Base-by-base conservation (phyloP, 2,888 invertebrate genomes). In the Lymantria monacha region DNA sequence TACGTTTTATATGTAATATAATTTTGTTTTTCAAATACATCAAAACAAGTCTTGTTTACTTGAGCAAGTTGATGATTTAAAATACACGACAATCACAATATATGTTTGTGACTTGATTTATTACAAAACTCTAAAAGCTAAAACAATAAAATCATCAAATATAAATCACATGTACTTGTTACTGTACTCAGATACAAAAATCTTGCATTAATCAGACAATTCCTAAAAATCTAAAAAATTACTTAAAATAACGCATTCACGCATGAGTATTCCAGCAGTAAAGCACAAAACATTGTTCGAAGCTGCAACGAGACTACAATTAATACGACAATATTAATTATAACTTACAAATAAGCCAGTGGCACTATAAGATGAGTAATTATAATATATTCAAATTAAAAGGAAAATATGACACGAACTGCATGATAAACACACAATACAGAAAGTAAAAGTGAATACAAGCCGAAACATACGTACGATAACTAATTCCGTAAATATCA, bases 191-290 rank as follows among this genome's bases (percentile, higher is more conserved):
- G 70, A 79, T 81, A 85, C 75, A 80, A 84, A n/a, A 81, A 83
- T 79, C 69, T 87, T 84, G 87, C 85, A 86, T 86, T 83, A 72
- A 79, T 78, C 66, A 69, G 67, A 69, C 71, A 84, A 73, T 71
- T 69, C 73, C 76, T 81, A 82, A 66, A 79, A 79, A 78, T 78
- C 67, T 81, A 80, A 76, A 73, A 57, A 22, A 77, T 72, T 71
- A 66, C 77, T 82, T 83, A 85, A 82, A 83, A 80, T 81, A 82
- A 88, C 78, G 84, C 87, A 87, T 89, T 80, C 85, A 87, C 88
- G 82, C 87, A 85, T 90, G 90, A 91, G 91, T 90, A 91, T 91
- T 91, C n/a, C 85, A 86, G 88, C 88, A 79, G 78, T 91, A 91
- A 91, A 91, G 91, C 91, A 88, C 86, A 82, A 83, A 79, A 80